Base-by-base conservation (phyloP, 2,888 invertebrate species). In the Suillia variegata region DNA sequence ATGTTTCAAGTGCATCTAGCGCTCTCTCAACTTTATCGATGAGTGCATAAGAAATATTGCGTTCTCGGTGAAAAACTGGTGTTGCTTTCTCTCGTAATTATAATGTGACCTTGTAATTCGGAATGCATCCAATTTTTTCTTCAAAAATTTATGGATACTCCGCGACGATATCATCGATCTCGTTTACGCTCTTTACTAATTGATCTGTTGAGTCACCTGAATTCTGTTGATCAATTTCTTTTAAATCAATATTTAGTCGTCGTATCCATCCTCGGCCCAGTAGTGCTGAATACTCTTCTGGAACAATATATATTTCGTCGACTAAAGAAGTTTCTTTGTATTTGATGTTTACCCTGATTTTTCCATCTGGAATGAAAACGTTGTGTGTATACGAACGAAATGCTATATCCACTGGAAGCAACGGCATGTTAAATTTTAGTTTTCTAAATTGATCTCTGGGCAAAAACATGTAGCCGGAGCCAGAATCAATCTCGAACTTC, bases 381-480 rank as follows among this genome's bases (percentile, higher is more conserved):
- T 58, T 45, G 33, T 57, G 54, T 2, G 61, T 56, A 49, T 63
- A 62, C 3, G 63, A 63, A 12, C 51, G 34, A 49, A 63, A 59
- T 8, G 10, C 13, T 31, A 51, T 47, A 18, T 53, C 42, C 17
- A 55, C 22, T 57, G 52, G 22, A 8, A 57, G 20, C 5, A 63
- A 13, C 12, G 59, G 56, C 1, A 50, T 59, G 45, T 55, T n/a
- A n/a, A n/a, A 38, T 8, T 59, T 31, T 3, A 56, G 50, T 15
- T 51, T 21, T 10, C 15, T 4, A 33, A 58, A 52, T 53, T 18
- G n/a, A 21, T 52, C 42, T 48, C 58, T 55, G 15, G 59, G 59
- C 8, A 62, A 42, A 38, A 62, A 59, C n/a, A 52, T 52, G 26
- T 52, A 62, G 2, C 47, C 56, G 6, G 53, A 58, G 2, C 57